phyloP scores from a whole-genome alignment of 2,113 vertebrate genomes.

The Brachyistius frenatus region DNA sequence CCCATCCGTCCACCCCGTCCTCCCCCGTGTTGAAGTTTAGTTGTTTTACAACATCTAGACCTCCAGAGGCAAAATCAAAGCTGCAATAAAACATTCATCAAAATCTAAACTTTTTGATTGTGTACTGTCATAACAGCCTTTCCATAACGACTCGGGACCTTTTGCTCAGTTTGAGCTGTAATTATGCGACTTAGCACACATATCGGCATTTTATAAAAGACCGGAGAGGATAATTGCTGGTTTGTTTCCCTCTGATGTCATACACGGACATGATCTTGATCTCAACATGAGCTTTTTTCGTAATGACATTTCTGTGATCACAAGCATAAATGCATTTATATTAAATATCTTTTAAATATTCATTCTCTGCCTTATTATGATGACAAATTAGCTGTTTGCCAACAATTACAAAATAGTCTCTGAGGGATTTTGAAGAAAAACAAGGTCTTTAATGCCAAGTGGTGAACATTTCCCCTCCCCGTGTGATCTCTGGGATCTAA shows the following conservation, averaged over 20 bases:
- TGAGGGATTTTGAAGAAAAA: neutral
- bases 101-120: neutral
- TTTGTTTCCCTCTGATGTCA: constrained; percentile 20
- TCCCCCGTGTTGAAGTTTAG: no score
- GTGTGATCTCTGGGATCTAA: neutral
- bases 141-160: neutral
- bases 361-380: neutral
- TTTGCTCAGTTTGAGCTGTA: neutral
- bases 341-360: neutral
- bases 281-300: neutral
- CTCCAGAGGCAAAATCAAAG: neutral
- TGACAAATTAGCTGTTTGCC: neutral
- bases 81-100: neutral
- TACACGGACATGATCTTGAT: constrained; percentile 32
- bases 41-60: no score
- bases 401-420: constrained; percentile 4
- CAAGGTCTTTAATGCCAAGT: neutral
- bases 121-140: neutral
- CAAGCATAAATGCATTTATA: neutral
- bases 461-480: neutral
- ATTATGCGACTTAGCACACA: constrained; percentile 22
- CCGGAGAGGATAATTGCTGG: constrained; percentile 32
- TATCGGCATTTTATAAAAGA: constrained; percentile 19
- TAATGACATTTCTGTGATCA: constrained; percentile 4
- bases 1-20: neutral